Evolutionary conservation across 1,140 invertebrate species (phyloP), one percentile per base, ranked within the genome.

Genomic region (Bombus difficillimus): DNA sequence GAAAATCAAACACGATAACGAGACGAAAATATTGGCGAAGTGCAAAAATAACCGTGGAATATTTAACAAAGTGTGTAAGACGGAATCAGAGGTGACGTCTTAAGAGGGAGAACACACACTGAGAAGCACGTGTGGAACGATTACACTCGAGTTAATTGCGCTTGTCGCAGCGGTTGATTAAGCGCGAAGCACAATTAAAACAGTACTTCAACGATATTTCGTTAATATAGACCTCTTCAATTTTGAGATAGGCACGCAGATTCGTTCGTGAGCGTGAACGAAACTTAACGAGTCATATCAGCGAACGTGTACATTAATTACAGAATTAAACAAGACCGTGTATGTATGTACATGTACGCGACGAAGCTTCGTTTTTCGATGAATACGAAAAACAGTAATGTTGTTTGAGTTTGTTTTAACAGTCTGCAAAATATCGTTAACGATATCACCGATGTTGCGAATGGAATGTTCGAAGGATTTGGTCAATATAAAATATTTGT

Each of bases 1-100:
- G 12, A 25, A 43, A 71, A 59, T 69, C 39, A 72, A 71, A 71
- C 53, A 59, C 47, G 83, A 84, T 79, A 77, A 83, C 28, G 32
- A 10, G 47, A 62, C 53, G 76, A 72, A 80, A 84, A 84, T 79
- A 72, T 72, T 80, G 39, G 22, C 32, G 0, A 12, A 69, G n/a
- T 1, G 22, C 68, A 68, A 71, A 84, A 71, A 84, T 59, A 78
- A 9, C 22, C 22, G 12, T 22, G 10, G 28, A 41, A 32, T 43
- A 28, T 69, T 47, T 76, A 76, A 59, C 22, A 9, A 62, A 62
- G 59, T 28, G 37, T 18, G 22, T 25, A 25, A 13, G n/a, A 25
- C 4, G 18, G 25, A 59, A 43, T 62, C 32, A 34, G 12, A 41
- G 18, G 5, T 82, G 39, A 82, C 57, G 71, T 34, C 25, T 79